Evolutionary conservation across 2,888 invertebrate genomes (phyloP).

Genomic region (Philopedon plagiatum): DNA sequence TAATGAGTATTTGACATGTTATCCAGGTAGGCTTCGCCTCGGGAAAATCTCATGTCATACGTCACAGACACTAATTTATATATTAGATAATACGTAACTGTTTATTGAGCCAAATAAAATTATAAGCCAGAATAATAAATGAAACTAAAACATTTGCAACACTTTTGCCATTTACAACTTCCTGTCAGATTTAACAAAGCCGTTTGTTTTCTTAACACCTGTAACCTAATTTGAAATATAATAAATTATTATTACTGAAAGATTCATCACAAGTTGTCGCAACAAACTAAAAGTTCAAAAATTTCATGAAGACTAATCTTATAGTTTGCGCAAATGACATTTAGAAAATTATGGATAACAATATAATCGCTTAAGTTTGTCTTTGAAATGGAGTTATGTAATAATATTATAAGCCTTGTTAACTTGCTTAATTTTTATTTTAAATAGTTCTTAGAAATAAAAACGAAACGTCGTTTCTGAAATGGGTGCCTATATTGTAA

Average conservation of each 20-base stretch:
- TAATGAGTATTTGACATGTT: no score
- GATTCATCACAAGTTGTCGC: background rate
- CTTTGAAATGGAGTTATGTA: background rate
- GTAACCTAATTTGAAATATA: conserved; percentile 1
- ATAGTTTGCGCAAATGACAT: background rate
- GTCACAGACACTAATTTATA: no score
- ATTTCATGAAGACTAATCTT: background rate
- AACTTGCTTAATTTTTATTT: no score
- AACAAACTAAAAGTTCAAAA: conserved; percentile 6
- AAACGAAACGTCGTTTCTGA: no score
- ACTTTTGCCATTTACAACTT: background rate
- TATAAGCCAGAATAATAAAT: background rate
- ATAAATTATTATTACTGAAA: background rate
- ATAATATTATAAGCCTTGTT: no score
- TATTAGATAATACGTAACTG: no score
- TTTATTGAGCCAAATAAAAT: no score
- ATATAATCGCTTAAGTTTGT: background rate
- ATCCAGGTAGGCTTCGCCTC: no score
- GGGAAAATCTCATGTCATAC: no score
- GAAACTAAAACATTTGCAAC: background rate
- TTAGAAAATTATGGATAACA: background rate
- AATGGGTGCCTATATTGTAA: no score
- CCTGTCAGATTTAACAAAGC: background rate
- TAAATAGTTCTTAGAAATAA: no score
- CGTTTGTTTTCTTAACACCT: background rate